Evolutionary conservation across 2,113 vertebrate genomes (phyloP).

Genomic region (Diphyllodes magnificus): DNA sequence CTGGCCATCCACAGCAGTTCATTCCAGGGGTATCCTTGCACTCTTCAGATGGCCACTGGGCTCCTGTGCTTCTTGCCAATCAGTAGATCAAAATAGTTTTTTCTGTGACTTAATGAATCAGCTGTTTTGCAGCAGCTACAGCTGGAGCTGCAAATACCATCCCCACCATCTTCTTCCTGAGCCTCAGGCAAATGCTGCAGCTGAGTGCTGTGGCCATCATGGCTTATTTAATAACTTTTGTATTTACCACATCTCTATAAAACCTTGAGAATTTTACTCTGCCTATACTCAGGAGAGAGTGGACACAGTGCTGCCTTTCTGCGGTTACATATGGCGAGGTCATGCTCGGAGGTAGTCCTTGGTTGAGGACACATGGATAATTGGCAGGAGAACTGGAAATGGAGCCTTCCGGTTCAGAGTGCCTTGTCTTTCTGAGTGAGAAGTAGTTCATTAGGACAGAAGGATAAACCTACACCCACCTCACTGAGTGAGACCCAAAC

Average conservation of each 20-base stretch:
- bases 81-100: background rate
- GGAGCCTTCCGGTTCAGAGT: background rate
- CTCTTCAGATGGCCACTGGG: background rate
- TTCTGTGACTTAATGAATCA: background rate
- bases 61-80: background rate
- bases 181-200: background rate
- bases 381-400: background rate
- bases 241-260: background rate
- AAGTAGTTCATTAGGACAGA: background rate
- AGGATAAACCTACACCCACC: background rate
- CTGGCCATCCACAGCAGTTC: background rate
- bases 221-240: background rate
- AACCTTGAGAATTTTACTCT: background rate
- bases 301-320: background rate
- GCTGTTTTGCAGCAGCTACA: background rate
- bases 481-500: background rate
- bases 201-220: accelerated
- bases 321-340: accelerated
- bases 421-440: background rate
- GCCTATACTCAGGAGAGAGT: background rate
- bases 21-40: background rate
- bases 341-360: background rate
- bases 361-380: background rate
- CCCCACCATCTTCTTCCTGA: background rate
- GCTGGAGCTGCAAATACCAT: background rate